phyloP scores from a whole-genome alignment of 2,888 invertebrate genomes.

The Lithophane leautieri region DNA sequence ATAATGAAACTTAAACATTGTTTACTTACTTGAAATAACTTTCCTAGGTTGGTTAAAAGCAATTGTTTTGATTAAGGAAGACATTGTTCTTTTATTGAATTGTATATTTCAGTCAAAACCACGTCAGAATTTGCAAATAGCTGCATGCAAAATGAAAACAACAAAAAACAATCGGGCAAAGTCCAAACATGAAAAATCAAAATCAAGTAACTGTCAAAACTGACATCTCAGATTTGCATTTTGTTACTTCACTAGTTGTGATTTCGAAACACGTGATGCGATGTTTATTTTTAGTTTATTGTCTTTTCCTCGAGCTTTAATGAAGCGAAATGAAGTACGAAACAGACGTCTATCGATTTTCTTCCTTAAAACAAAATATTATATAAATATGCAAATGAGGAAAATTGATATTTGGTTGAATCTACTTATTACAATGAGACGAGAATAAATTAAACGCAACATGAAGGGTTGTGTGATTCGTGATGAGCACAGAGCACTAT shows the following conservation, averaged over 20 bases:
- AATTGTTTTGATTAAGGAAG: slow-evolving; percentile 69
- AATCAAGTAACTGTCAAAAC: slow-evolving; percentile 39
- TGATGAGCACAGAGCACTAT: too few species aligned
- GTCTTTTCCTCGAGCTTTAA: background rate
- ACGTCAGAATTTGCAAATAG: background rate
- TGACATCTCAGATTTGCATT: slow-evolving; percentile 9
- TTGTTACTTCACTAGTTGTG: slow-evolving; percentile 15
- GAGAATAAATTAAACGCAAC: slow-evolving; percentile 22
- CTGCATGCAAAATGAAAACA: slow-evolving; percentile 27
- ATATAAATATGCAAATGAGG: background rate
- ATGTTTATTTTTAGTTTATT: background rate
- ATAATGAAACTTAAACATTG: background rate
- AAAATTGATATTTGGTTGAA: background rate
- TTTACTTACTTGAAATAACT: slow-evolving; percentile 69
- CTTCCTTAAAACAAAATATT: background rate
- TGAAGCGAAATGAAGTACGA: background rate
- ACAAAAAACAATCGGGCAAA: slow-evolving; percentile 43
- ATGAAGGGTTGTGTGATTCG: background rate
- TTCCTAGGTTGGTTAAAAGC: slow-evolving; percentile 65
- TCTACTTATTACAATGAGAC: background rate
- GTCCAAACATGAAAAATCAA: slow-evolving; percentile 47
- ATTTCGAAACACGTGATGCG: background rate
- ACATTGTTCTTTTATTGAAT: slow-evolving; percentile 55
- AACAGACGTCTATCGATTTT: background rate
- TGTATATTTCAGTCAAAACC: slow-evolving; percentile 1